phyloP scores from a whole-genome alignment of 2,888 invertebrate genomes.

The Prosopocoilus inquinatus region DNA sequence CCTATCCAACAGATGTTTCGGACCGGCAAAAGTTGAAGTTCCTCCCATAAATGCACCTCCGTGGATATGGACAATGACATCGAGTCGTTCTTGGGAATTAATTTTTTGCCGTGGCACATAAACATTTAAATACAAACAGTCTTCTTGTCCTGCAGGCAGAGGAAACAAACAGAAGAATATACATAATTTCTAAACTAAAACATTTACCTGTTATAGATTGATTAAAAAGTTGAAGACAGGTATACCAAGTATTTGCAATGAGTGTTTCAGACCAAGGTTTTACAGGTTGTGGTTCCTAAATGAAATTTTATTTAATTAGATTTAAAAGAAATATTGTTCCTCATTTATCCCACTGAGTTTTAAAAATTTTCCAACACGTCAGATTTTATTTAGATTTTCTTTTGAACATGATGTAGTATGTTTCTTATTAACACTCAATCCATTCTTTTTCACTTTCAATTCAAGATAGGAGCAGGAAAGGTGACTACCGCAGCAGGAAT shows the following conservation, averaged over 20 bases:
- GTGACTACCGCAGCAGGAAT: too few species aligned
- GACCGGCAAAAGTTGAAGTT: slow-evolving; percentile 52
- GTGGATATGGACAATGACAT: slow-evolving; percentile 62
- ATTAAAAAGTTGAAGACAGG: slow-evolving; percentile 8
- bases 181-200: too few species aligned
- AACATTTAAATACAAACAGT: slow-evolving; percentile 62
- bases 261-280: slow-evolving; percentile 61
- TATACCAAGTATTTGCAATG: slow-evolving; percentile 55
- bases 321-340: too few species aligned
- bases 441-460: too few species aligned
- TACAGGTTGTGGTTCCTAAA: slow-evolving; percentile 53
- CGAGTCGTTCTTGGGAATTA: slow-evolving; percentile 39
- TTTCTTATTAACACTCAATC: too few species aligned
- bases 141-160: slow-evolving; percentile 60
- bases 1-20: slow-evolving; percentile 58
- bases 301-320: too few species aligned
- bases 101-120: slow-evolving; percentile 50
- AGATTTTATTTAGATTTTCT: too few species aligned
- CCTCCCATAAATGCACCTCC: slow-evolving; percentile 66
- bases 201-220: neutral
- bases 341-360: too few species aligned
- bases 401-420: too few species aligned
- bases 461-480: too few species aligned
- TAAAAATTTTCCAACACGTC: too few species aligned
- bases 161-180: neutral